phyloP scores from a whole-genome alignment of 1,140 invertebrate genomes.

The Spodoptera frugiperda region DNA sequence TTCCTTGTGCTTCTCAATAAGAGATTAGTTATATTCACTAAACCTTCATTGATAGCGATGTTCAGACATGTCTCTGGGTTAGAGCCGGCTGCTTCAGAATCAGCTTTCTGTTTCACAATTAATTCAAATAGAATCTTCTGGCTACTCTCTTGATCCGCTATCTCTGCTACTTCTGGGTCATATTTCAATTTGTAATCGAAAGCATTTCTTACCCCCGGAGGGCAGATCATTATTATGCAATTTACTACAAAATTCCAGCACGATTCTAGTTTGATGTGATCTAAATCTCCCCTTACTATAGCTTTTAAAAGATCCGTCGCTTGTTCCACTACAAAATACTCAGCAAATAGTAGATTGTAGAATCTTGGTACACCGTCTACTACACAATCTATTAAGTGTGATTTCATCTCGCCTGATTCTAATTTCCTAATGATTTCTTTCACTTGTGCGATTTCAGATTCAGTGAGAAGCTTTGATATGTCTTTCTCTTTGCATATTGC shows the following conservation, averaged over 20 bases:
- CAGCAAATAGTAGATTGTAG: conserved; percentile 45
- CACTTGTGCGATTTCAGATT: conserved; percentile 45
- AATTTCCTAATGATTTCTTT: conserved; percentile 41
- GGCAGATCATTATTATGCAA: conserved; percentile 25
- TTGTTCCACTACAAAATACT: conserved; percentile 46
- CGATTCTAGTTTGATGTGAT: not conserved
- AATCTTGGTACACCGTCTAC: conserved; percentile 47
- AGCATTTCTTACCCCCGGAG: conserved; percentile 34
- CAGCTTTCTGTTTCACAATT: conserved; percentile 39
- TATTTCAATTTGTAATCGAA: conserved; percentile 51
- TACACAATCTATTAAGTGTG: conserved; percentile 37
- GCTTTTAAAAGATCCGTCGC: conserved; percentile 39
- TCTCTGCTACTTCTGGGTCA: conserved; percentile 32
- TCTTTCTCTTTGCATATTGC: conserved; percentile 51
- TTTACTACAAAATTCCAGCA: conserved; percentile 49
- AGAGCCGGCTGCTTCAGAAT: not conserved
- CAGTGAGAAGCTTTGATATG: conserved; percentile 36
- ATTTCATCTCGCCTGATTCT: conserved; percentile 48
- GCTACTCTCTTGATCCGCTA: conserved; percentile 4
- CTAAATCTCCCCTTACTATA: not conserved
- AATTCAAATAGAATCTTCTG: conserved; percentile 48
- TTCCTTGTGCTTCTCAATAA: conserved; percentile 30
- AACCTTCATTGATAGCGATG: conserved; percentile 43
- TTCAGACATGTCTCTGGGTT: conserved; percentile 14
- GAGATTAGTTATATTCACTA: conserved; percentile 36